Percentiles rank a stretch among this genome's conserved stretches.
Evolutionary conservation across 2,888 invertebrate species (phyloP).

Genomic region (Conus canariensis): DNA sequence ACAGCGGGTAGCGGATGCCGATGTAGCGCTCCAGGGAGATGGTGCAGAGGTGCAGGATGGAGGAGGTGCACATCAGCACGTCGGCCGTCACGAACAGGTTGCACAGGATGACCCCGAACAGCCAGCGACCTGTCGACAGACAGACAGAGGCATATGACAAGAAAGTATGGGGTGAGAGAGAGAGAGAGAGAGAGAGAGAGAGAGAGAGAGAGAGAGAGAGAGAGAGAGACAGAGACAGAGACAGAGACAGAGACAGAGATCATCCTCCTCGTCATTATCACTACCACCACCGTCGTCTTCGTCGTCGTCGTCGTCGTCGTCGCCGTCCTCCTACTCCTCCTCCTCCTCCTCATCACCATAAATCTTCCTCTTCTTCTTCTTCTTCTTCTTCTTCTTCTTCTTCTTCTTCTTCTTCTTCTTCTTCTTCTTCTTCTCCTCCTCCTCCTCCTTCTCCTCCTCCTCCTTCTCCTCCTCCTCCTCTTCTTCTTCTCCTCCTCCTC

Average conservation of each 20-base stretch:
- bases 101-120: slow-evolving; percentile 83
- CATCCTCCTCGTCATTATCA: neutral
- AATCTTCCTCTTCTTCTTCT: too few relatives aligned
- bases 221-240: neutral
- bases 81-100: slow-evolving; percentile 82
- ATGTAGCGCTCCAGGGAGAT: slow-evolving; percentile 87
- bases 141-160: neutral
- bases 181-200: neutral
- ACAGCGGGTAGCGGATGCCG: slow-evolving; percentile 93
- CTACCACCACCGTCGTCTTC: too few relatives aligned
- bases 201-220: neutral
- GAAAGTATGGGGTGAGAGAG: neutral
- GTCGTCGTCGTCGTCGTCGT: too few relatives aligned
- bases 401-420: too few relatives aligned
- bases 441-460: too few relatives aligned
- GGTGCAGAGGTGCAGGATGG: slow-evolving; percentile 82
- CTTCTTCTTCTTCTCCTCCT: too few relatives aligned
- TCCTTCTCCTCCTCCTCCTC: too few relatives aligned
- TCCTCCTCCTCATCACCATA: too few relatives aligned
- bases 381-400: too few relatives aligned
- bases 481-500: too few relatives aligned
- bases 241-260: neutral
- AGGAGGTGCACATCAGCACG: slow-evolving; percentile 81
- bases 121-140: slow-evolving; percentile 89
- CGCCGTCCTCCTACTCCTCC: too few relatives aligned